Base-by-base conservation (phyloP, 2,797 vertebrate species). In the Hozukius guyotensis region DNA sequence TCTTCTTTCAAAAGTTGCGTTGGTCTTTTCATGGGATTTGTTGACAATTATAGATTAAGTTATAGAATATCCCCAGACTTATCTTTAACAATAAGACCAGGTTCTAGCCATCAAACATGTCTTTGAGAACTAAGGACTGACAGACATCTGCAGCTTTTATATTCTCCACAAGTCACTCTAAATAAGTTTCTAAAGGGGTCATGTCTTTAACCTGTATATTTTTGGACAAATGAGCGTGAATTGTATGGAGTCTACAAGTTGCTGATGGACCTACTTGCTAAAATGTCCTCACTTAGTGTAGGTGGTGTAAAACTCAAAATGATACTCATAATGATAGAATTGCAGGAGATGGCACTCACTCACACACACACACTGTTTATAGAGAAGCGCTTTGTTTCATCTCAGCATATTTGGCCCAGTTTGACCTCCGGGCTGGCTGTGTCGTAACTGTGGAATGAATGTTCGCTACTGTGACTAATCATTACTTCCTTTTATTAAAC, bases 401-500 rank as follows among this genome's bases (percentile, higher is more conserved):
- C 71, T 77, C 66, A 61, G 84, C 84, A 80, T 81, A 87, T 80
- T 72, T 78, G 80, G 79, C 89, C 80, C 78, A n/a, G 49, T 81
- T 74, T 91, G 90, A 92, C 92, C 89, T 81, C 62, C 75, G 67
- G 55, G 20, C 79, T 74, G 49, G 27, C 77, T 84, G 73, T 83
- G 82, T 82, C 81, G 87, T 62, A 88, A 80, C 77, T 62, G 53
- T 71, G 80, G 78, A 89, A 90, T 84, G 62, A 89, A 80, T 80
- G 80, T 81, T 20, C 75, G 78, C 71, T 60, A 60, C 85, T 85
- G 80, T 90, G 91, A 90, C 91, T 91, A 90, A 93, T 89, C 86
- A 84, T 86, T 67, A 68, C 80, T 88, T 91, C 87, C 75, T 74
- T 87, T 85, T 90, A 86, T 87, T 81, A 78, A 76, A 81, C 83